phyloP scores from a whole-genome alignment of 2,113 vertebrate genomes.

The Aplodontia rufa region DNA sequence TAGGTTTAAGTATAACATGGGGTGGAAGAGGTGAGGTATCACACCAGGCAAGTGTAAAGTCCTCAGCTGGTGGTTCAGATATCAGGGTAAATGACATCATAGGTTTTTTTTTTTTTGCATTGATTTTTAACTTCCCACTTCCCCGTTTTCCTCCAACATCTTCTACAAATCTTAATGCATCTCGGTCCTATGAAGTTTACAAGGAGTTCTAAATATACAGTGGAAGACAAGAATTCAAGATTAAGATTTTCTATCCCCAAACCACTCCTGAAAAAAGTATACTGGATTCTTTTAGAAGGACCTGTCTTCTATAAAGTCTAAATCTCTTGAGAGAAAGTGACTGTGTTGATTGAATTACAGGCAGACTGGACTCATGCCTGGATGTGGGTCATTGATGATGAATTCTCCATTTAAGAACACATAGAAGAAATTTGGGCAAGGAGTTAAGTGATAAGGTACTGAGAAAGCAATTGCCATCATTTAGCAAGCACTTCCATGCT shows the following conservation, averaged over 20 bases:
- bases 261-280: slow-evolving; percentile 19
- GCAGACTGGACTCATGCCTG: neutral
- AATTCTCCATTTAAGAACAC: neutral
- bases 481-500: slow-evolving; percentile 38
- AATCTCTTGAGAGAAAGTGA: neutral
- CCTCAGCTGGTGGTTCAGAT: slow-evolving; percentile 67
- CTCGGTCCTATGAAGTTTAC: slow-evolving; percentile 76
- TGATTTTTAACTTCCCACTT: slow-evolving; percentile 75
- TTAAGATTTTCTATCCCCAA: slow-evolving; percentile 66
- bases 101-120: slow-evolving; percentile 79
- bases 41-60: slow-evolving; percentile 41
- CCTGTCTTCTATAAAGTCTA: slow-evolving; percentile 14
- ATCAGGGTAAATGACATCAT: slow-evolving; percentile 78
- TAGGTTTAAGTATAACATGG: slow-evolving; percentile 24
- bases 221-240: slow-evolving; percentile 77
- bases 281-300: slow-evolving; percentile 1
- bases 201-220: slow-evolving; percentile 75
- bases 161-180: slow-evolving; percentile 77
- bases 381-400: neutral
- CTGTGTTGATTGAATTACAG: neutral
- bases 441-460: neutral
- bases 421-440: neutral
- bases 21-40: slow-evolving; percentile 50
- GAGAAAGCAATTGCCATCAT: neutral
- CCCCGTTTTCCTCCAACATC: slow-evolving; percentile 75